A percentile compares a stretch with the other conserved stretches of the same genome.
phyloP scores from a whole-genome alignment of 2,888 invertebrate species.

The Lacanobia oleracea region DNA sequence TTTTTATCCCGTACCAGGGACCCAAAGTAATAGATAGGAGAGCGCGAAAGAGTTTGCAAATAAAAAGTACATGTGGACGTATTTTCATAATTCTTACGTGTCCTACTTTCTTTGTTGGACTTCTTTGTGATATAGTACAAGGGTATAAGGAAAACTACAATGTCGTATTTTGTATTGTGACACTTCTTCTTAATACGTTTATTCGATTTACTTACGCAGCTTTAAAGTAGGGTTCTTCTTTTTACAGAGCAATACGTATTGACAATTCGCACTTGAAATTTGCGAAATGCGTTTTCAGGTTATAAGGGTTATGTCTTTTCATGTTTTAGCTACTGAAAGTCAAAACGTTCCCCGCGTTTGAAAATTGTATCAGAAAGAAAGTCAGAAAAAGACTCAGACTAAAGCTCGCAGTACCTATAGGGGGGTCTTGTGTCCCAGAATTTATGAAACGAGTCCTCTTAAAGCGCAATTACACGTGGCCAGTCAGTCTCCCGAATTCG shows the following conservation, averaged over 20 bases:
- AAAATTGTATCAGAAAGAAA: neutral
- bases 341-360: neutral
- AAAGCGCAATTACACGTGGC: too few species aligned
- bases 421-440: neutral
- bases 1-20: conserved; percentile 24
- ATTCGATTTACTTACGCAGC: neutral
- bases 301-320: neutral
- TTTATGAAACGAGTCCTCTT: neutral
- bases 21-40: conserved; percentile 47
- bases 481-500: neutral
- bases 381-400: neutral
- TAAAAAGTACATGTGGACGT: conserved; percentile 39
- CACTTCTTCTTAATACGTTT: neutral
- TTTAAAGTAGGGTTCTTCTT: neutral
- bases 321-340: too few species aligned
- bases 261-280: neutral
- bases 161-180: conserved; percentile 12
- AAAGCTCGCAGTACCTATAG: too few species aligned
- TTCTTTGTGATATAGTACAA: conserved; percentile 33
- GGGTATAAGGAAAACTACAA: neutral
- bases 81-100: conserved; percentile 52
- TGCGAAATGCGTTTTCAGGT: neutral
- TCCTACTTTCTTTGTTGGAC: conserved; percentile 43
- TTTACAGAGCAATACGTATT: neutral
- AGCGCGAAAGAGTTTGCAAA: conserved; percentile 42